phyloP scores from a whole-genome alignment of 2,888 invertebrate genomes.

The Chromoteleia sp. region DNA sequence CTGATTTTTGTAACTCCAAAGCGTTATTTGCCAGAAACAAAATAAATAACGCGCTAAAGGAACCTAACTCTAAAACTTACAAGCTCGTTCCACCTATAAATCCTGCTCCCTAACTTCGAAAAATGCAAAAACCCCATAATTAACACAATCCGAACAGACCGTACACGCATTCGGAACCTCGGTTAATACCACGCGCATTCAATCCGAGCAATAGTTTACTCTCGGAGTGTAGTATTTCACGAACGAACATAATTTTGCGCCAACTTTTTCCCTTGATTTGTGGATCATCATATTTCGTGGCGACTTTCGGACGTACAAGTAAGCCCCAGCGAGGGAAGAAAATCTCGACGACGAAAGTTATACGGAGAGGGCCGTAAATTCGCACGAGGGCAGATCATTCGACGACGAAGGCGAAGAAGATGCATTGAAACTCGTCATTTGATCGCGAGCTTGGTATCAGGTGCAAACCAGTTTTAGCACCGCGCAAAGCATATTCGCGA shows the following conservation, averaged over 20 bases:
- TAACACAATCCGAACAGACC: constrained; percentile 35
- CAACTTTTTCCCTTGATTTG: constrained; percentile 59
- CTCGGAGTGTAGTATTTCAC: constrained; percentile 50
- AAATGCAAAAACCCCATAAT: constrained; percentile 54
- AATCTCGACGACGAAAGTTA: constrained; percentile 59
- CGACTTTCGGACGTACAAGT: constrained; percentile 44
- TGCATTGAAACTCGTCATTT: constrained; percentile 84
- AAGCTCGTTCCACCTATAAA: constrained; percentile 21
- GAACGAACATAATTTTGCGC: constrained; percentile 45
- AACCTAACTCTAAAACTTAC: constrained; percentile 36
- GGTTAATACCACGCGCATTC: constrained; percentile 48
- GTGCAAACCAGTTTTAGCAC: constrained; percentile 83
- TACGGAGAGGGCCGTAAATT: constrained; percentile 61
- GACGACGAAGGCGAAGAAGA: constrained; percentile 66
- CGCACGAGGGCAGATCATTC: constrained; percentile 65
- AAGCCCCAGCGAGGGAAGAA: constrained; percentile 44
- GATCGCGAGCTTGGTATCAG: constrained; percentile 83
- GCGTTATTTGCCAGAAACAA: background rate
- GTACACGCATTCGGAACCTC: constrained; percentile 9
- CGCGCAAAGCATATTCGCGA: constrained; percentile 63
- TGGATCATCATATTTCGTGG: constrained; percentile 61
- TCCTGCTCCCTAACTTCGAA: background rate
- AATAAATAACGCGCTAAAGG: background rate
- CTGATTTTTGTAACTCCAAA: background rate
- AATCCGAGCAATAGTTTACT: constrained; percentile 57